Base-by-base conservation (phyloP, 64 coral and sea anemone genomes). In the Anthopleura sola region DNA sequence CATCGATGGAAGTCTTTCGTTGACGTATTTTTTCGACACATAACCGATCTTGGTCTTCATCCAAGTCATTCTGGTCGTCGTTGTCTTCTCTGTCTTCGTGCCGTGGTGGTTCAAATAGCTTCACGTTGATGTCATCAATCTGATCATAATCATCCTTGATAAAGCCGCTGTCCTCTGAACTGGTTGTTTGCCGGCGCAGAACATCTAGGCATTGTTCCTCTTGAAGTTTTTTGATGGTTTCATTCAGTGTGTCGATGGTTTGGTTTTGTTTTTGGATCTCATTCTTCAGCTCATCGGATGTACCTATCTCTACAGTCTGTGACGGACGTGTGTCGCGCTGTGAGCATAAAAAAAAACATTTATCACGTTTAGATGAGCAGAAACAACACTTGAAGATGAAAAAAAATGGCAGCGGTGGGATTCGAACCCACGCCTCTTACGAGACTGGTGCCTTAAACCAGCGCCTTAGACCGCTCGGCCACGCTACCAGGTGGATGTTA, bases 1-100 rank as follows among this genome's bases (percentile, higher is more conserved):
- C 89, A 33, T 91, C 53, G n/a, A 86, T 81, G 38, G 89, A 91
- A 31, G 89, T 80, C 56, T 69, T 66, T 34, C 76, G 37, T 60
- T 86, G 49, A 20, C 84, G 37, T 3, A 78, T 15, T 55, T 80
- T 49, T 17, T 90, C 88, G 4, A 31, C 38, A 18, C 8, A 40
- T 44, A 38, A 74, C 26, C 60, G 69, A 29, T 47, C 82, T 16
- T 90, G 68, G 3, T 19, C 51, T 21, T 23, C 11, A 17, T 81
- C 78, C 4, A 81, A 32, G 31, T 81, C 37, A 79, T 39, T 34
- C 10, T 56, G 44, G 49, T 32, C 44, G 6, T 37, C 36, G n/a
- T n/a, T n/a, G 8, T 78, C 75, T 75, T 75, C 19, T n/a, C 34
- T 11, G 33, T 76, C 74, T 12, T 71, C 4, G 1, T 37, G 19